Conservation (phyloP, 2,888 invertebrate species). For the Trissolcus japonicus region DNA sequence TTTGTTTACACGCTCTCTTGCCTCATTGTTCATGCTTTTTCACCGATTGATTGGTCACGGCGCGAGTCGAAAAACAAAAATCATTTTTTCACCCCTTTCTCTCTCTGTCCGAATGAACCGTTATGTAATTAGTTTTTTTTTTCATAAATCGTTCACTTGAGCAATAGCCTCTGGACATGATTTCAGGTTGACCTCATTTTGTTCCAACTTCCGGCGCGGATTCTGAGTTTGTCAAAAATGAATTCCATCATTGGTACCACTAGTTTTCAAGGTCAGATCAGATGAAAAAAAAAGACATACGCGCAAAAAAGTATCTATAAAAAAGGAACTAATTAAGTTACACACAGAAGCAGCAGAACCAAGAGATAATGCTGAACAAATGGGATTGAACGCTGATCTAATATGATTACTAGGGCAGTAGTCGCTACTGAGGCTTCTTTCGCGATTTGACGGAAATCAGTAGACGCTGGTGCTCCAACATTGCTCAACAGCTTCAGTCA, state of each 20-base stretch:
- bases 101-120: not conserved
- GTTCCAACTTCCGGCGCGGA: not conserved
- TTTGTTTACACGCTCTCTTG: conserved; percentile 28
- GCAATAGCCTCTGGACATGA: not conserved
- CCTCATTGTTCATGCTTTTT: conserved; percentile 57
- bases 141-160: no score
- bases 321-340: conserved; percentile 68
- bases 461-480: conserved; percentile 58
- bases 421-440: conserved; percentile 71
- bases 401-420: conserved; percentile 75
- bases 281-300: conserved; percentile 8
- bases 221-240: not conserved
- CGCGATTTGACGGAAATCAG: conserved; percentile 65
- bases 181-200: not conserved
- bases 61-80: not conserved
- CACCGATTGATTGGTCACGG: conserved; percentile 1
- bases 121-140: no score
- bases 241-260: not conserved
- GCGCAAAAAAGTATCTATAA: conserved; percentile 26
- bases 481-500: conserved; percentile 57
- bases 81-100: not conserved
- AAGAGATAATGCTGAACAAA: conserved; percentile 71
- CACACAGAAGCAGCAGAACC: conserved; percentile 50
- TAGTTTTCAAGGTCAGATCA: not conserved
- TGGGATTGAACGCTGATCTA: conserved; percentile 71